Evolutionary conservation across 2,888 invertebrate species (phyloP), one percentile per base, ranked within the genome.

Genomic region (Acanthosepion lycidas): DNA sequence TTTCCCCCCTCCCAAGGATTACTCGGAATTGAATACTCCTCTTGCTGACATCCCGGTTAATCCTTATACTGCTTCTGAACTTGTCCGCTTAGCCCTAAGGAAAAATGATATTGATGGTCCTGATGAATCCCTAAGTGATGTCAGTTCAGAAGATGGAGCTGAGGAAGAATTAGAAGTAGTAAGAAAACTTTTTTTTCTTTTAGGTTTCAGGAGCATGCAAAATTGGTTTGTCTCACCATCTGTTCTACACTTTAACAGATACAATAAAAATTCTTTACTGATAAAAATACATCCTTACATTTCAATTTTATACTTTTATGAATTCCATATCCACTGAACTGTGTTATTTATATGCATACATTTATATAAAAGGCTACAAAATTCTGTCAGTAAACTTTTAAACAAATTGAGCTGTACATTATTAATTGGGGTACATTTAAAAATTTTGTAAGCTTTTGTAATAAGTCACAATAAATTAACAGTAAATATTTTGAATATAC

Each of bases 31-130:
- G 94, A 96, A 96, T 53, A 96, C 97, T 23, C 95, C 96, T 0
- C 95, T 97, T 94, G 95, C 96, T 28, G 96, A 97, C 95, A 96
- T 97, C 59, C 96, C 97, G 0, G 96, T 97, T 18, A 97, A 96
- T 94, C 95, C 96, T 0, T 97, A 96, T 95, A 97, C 97, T 0
- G 96, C 96, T 33, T 96, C 97, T 2, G 97, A 97, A 95, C 95
- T 97, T 92, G 96, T 97, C 8, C 95, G 97, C 4, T 95, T 97
- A 33, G 97, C 97, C 96, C 95, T 97, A 28, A 95, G 97, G 12
- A 96, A 96, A 94, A 96, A 96, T 51, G 97, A 97, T 94, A 94
- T 95, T 1, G 95, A 95, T 12, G 92, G 78, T 26, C 91, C 92
- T 33, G 95, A 95, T 59, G 95, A 96, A 48, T 95, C 95, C 64